Evolutionary conservation across 2,797 vertebrate genomes (phyloP), one percentile per base, ranked within the genome.

Genomic region (Enteromius anoplus): DNA sequence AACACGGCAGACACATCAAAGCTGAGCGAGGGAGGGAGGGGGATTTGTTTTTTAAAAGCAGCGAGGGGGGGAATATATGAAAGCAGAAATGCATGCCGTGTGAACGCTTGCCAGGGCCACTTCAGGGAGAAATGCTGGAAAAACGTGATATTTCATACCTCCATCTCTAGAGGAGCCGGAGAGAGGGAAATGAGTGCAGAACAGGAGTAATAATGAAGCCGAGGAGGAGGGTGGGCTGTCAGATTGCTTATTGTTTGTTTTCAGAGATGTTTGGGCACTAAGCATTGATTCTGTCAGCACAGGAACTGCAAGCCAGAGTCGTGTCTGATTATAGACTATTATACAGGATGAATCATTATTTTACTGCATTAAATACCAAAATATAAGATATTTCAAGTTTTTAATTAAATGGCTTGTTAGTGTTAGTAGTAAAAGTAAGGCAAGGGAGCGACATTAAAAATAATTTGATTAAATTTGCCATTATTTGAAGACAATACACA

Each of bases 61-160:
- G 86, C 68, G 58, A 83, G 81, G 73, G 85, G 86, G 88, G 26
- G 70, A 84, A 77, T 86, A 91, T 94, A 94, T 94, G 92, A 94
- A 93, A 94, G 91, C 88, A 91, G 90, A 89, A 91, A 91, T 92
- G 90, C 91, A 90, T 85, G 91, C 92, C 88, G 92, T 93, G 93
- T 94, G 94, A 95, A 93, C 92, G 89, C 88, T 80, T 92, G 94
- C 94, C 94, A 95, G 91, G 84, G 85, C 91, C 92, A 95, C 94
- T 94, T 94, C 91, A 90, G 93, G 94, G 93, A 94, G 93, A 92
- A 93, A 93, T 87, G 91, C 93, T 95, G 94, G 93, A 90, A 95
- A 94, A 94, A 95, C 93, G 90, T 94, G 93, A 94, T 94, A 94
- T 95, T 94, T 95, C 93, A 94, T 93, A 94, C 93, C 93, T 95